Evolutionary conservation across 1,140 invertebrate genomes (phyloP), one percentile per base, ranked within the genome.

Genomic region (Ostrea edulis): DNA sequence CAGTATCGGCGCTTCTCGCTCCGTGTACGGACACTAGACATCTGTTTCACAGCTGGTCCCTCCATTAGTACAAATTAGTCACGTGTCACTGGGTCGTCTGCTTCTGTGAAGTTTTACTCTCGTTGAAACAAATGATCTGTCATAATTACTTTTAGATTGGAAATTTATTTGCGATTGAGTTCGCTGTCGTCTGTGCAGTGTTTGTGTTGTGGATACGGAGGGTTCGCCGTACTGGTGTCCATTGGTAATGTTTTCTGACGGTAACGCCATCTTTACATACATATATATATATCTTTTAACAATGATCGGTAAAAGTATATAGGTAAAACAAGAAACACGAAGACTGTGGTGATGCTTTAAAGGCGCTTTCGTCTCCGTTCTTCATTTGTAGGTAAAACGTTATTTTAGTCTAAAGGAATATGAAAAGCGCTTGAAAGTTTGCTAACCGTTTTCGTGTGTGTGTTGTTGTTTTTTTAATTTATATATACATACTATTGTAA

Each of bases 31-130:
- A 62, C 55, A 62, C n/a, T 17, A 25, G 11, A 9, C 68, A 77
- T 77, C 68, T 77, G 68, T 14, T 35, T 77, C 68, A 25, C 68
- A 77, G 68, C 68, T 77, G 68, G 25, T 77, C 5, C 68, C 9
- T 77, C 29, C 68, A 77, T 29, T 77, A 77, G 68, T 62, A 77
- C 12, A 77, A 77, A 35, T 14, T 25, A 77, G 68, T 35, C 68
- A 35, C 68, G 68, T 77, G 68, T 77, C 22, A 14, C 22, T 29
- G 2, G 12, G 35, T 77, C 68, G 25, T 77, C 68, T 77, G 68
- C 68, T 77, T 11, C 68, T 62, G 55, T 62, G 55, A 62, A 77
- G 25, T 9, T 77, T 77, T 25, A 77, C 25, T 77, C 22, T 8
- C 68, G 29, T 11, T 11, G 68, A 77, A 77, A 35, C 25, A 77